Base-by-base conservation (phyloP, 2,888 invertebrate genomes). In the Tenthredo scrophulariae region DNA sequence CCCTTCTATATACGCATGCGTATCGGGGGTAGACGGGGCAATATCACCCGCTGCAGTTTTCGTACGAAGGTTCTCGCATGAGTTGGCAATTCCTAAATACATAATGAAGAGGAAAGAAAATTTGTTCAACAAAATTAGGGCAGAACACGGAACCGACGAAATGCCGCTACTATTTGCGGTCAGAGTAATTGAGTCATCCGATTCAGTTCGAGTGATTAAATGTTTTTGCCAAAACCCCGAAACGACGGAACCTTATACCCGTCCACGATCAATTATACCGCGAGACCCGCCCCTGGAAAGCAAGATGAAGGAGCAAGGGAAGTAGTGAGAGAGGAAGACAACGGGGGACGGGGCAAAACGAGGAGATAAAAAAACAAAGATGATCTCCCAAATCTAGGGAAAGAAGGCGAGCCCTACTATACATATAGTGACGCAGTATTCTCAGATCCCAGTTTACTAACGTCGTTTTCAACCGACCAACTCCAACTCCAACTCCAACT, bases 151-250 rank as follows among this genome's bases (percentile, higher is more conserved):
- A 74, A 74, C 43, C 26, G 50, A 29, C n/a, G 50, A 26, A 54
- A 29, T n/a, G 6, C 29, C n/a, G 22, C 7, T 70, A 50, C 46
- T 37, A 84, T 67, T 29, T 46, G 43, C 43, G 74, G 40, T 74
- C 58, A 33, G 40, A 33, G 40, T 74, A 58, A 74, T 72, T 74
- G 43, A 74, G 58, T 54, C 54, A 58, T 74, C 74, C 84, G 74
- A 84, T 84, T 84, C 54, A 54, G 70, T 84, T 84, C 70, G 58
- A 72, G 70, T 70, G 84, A 84, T 84, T 84, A 84, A 84, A 75
- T 54, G 84, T 84, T 84, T 84, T 84, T 84, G 84, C 84, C 72
- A 72, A 84, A 72, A 37, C 83, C 50, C 43, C 84, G 37, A 46
- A 46, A 18, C 54, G 70, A 26, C 26, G 10, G 62, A 26, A 26